phyloP scores from a whole-genome alignment of 30 jellyfish, hydroid and myxozoan species.

The Hydractinia symbiolongicarpus region DNA sequence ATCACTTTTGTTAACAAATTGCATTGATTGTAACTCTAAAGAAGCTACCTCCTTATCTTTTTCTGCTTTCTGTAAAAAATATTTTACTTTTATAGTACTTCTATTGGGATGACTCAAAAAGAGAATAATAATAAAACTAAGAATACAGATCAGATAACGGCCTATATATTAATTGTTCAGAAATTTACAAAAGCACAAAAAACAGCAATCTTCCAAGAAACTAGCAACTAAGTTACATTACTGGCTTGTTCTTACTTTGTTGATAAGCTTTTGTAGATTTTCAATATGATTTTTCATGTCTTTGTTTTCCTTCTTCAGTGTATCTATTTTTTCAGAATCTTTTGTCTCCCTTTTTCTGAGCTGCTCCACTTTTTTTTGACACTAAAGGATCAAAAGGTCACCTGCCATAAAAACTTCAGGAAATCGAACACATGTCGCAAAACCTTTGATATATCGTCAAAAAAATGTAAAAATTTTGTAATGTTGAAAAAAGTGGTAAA shows the following conservation, averaged over 20 bases:
- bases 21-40: not conserved
- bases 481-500: no score
- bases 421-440: no score
- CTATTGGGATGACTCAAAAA: no score
- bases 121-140: no score
- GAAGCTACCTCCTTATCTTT: not conserved
- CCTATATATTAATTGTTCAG: no score
- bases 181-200: no score
- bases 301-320: not conserved
- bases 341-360: not conserved
- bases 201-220: no score
- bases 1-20: conserved; percentile 1
- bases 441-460: no score
- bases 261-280: not conserved
- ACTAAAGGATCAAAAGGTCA: not conserved
- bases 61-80: conserved; percentile 1
- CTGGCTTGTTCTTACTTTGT: not conserved
- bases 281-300: not conserved
- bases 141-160: no score
- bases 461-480: no score
- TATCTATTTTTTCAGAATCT: not conserved
- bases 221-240: not conserved
- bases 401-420: no score
- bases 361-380: not conserved
- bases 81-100: no score